A percentile compares a stretch with the other conserved stretches of the same genome.
Evolutionary conservation across 2,113 vertebrate genomes (phyloP).

Genomic region (Brienomyrus longianalis): DNA sequence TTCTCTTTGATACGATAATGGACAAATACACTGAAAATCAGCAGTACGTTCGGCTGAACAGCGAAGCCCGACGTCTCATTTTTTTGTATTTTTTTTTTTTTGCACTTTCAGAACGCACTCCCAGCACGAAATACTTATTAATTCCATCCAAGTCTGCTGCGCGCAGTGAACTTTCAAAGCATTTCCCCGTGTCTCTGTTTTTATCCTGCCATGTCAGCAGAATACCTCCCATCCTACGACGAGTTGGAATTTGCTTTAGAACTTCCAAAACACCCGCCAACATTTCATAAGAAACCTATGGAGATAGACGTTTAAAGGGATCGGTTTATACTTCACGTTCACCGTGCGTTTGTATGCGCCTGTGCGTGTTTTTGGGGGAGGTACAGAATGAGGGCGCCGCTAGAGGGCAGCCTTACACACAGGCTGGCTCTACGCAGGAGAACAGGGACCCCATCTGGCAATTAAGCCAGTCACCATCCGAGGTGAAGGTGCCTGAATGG

Average conservation of each 20-base stretch:
- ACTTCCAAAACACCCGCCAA: neutral
- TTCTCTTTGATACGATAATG: neutral
- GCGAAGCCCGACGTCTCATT: neutral
- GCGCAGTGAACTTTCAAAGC: neutral
- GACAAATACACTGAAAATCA: neutral
- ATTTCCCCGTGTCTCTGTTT: neutral
- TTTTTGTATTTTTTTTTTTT: neutral
- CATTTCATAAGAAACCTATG: constrained; percentile 5
- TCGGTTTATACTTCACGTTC: neutral
- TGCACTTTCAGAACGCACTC: neutral
- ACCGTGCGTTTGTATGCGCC: neutral
- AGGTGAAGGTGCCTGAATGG: neutral
- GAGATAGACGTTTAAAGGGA: neutral
- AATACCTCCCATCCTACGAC: neutral
- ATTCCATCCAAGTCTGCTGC: neutral
- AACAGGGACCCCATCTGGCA: neutral
- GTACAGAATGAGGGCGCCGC: neutral
- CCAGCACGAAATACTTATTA: neutral
- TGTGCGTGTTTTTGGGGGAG: neutral
- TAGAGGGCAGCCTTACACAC: constrained; percentile 3
- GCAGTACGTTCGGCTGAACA: neutral
- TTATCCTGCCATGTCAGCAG: constrained; percentile 3
- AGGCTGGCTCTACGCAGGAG: neutral
- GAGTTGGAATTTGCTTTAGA: neutral
- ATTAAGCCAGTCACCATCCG: neutral